Base-by-base conservation (phyloP, 1,140 invertebrate genomes). In the Psilanteris sp. region DNA sequence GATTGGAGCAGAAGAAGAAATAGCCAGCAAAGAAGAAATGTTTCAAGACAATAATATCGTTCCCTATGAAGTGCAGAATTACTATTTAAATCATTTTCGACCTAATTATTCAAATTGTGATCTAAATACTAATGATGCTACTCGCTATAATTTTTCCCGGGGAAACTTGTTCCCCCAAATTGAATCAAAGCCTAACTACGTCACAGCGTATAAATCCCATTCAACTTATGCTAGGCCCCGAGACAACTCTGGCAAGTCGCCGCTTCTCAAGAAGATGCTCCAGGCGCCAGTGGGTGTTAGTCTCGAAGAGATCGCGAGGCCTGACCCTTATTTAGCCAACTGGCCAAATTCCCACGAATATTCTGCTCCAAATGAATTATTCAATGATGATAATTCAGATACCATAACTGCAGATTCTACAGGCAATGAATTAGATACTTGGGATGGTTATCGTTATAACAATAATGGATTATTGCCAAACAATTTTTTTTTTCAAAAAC, bases 231-330 rank as follows among this genome's bases (percentile, higher is more conserved):
- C 37, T 0, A 10, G 9, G 3, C 5, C 7, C 7, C 8, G 55
- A 16, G 24, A 43, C 10, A 31, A 41, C 3, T n/a, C 29, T 6
- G 59, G 32, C 0, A 71, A 66, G 22, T 77, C 84, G 0, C 59
- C 84, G 9, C 50, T 88, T 3, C 14, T 88, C 1, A 87, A 84
- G 46, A 85, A 84, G 71, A 87, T 88, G 85, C 55, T 88, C 0
- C 83, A 88, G 50, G 86, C 87, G 6, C 87, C 87, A n/a, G 70
- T 77, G 6, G 85, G 86, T n/a, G 80, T 81, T 1, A 86, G 87
- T 77, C 67, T 87, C 6, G 82, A 82, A 14, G 81, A 84, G 29
- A 84, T 88, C 9, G 83, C 82, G 0, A 80, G 79, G 26, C 81
- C 84, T 3, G 73, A 79, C 11, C 32, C 61, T 8, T 83, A 79